A percentile compares a stretch with the other conserved stretches of the same genome.
Conservation (phyloP, 1,140 invertebrate species). For the Catajapyx aquilonaris region DNA sequence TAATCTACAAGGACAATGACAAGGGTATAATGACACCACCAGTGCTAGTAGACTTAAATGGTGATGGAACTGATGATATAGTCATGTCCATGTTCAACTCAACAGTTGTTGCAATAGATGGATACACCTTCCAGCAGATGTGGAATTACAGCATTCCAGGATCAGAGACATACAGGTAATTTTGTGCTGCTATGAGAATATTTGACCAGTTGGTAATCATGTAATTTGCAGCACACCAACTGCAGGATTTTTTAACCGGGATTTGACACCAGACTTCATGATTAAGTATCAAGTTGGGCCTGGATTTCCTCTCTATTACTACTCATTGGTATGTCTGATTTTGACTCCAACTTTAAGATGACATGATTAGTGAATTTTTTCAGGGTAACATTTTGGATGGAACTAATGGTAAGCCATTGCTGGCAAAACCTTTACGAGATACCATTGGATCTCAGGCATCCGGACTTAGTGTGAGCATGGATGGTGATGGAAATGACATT, state of each 20-base stretch:
- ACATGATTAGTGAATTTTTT: conserved; percentile 8
- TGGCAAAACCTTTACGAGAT: conserved; percentile 37
- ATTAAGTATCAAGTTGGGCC: conserved; percentile 54
- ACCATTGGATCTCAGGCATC: conserved; percentile 41
- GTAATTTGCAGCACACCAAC: conserved; percentile 41
- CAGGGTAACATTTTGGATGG: conserved; percentile 44
- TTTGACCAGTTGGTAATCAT: background rate
- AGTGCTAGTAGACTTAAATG: conserved; percentile 49
- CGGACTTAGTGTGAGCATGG: conserved; percentile 36
- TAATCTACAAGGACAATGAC: conserved; percentile 17
- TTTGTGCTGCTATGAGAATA: conserved; percentile 24
- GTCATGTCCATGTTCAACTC: conserved; percentile 49
- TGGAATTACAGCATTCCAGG: conserved; percentile 49
- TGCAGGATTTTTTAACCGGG: conserved; percentile 59
- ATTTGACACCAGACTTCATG: conserved; percentile 61
- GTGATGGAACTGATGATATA: conserved; percentile 49
- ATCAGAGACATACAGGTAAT: conserved; percentile 26
- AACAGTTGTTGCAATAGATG: conserved; percentile 48
- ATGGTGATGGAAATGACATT: conserved; percentile 42
- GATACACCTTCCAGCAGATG: conserved; percentile 35
- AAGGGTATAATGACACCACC: conserved; percentile 37
- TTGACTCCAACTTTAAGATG: background rate
- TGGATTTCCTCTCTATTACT: conserved; percentile 52
- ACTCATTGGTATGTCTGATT: conserved; percentile 32
- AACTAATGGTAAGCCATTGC: conserved; percentile 36